Evolutionary conservation across 2,888 invertebrate species (phyloP), one percentile per base, ranked within the genome.

Genomic region (Colostygia pectinataria): DNA sequence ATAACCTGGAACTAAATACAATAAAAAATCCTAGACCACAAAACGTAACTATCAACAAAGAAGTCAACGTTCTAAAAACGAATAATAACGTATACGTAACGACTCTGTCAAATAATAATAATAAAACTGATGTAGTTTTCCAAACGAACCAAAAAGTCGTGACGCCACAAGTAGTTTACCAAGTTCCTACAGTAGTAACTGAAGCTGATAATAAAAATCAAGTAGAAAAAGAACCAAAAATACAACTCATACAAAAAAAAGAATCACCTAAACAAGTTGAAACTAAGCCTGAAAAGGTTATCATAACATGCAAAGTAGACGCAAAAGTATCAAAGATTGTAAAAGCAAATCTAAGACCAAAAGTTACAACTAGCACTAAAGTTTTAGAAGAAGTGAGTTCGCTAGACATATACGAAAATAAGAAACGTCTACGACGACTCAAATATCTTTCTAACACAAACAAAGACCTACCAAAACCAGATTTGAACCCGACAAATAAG

Each of bases 331-430:
- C 87, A 29, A 87, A 88, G 63, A 79, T 86, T 54, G 76, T 87
- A 3, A 82, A 87, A 52, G 78, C 84, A 31, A 87, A 84, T 37
- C 62, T 84, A 49, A 70, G 77, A 46, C 71, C 80, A 15, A 83
- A 80, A 64, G 57, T 71, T 41, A 15, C n/a, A 8, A 40, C 28
- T 12, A 41, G 13, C 37, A 28, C 46, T 68, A 8, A 78, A 76
- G 63, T 29, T 14, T 24, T 67, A 27, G 86, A 90, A 9, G 86
- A 85, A 63, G 46, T 87, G 1, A 90, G 90, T 59, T 73, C 88
- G 9, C 70, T 92, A 61, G 92, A 92, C 62, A 62, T 91, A 32
- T 92, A 92, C 43, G 92, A 92, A 58, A 91, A 87, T 62, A 74
- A 88, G 48, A 86, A 88, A 61, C 82, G 89, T 40, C 58, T 90